Conservation (phyloP, 2,113 vertebrate genomes). For the Ranitomeya variabilis region DNA sequence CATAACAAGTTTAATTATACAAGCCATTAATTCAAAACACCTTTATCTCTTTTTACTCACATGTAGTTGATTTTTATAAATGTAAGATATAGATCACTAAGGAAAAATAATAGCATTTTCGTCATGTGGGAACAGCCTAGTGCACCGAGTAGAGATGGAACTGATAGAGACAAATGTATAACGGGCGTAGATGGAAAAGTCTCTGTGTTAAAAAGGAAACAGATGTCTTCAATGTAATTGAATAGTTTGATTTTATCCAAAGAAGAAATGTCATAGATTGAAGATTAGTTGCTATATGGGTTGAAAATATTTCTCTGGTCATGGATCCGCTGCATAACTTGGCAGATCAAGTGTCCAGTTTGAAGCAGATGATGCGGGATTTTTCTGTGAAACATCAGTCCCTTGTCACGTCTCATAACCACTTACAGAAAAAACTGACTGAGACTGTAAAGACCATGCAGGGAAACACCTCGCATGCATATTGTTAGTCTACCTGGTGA, state of each 20-base stretch:
- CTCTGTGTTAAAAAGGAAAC: conserved; percentile 46
- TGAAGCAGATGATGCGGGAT: no score
- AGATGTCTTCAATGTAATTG: conserved; percentile 45
- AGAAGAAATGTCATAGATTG: conserved; percentile 37
- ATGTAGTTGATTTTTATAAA: neutral
- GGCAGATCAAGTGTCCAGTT: no score
- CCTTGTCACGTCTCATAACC: no score
- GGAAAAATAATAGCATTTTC: conserved; percentile 29
- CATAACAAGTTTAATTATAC: conserved; percentile 11
- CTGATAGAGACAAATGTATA: conserved; percentile 42
- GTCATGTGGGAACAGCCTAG: conserved; percentile 10
- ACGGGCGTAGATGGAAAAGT: conserved; percentile 40
- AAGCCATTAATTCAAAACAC: conserved; percentile 39
- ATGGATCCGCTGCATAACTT: no score
- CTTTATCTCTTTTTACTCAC: conserved; percentile 28
- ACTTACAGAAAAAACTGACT: no score
- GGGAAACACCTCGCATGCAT: no score
- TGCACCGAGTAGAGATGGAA: conserved; percentile 26
- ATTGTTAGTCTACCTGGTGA: no score
- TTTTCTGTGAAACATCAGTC: no score
- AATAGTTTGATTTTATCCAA: conserved; percentile 34
- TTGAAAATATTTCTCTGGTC: conserved; percentile 47
- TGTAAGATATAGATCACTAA: conserved; percentile 25
- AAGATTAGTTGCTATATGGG: conserved; percentile 29
- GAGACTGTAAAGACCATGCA: no score